Base-by-base conservation (phyloP, 2,888 invertebrate species). In the Metellina segmentata region DNA sequence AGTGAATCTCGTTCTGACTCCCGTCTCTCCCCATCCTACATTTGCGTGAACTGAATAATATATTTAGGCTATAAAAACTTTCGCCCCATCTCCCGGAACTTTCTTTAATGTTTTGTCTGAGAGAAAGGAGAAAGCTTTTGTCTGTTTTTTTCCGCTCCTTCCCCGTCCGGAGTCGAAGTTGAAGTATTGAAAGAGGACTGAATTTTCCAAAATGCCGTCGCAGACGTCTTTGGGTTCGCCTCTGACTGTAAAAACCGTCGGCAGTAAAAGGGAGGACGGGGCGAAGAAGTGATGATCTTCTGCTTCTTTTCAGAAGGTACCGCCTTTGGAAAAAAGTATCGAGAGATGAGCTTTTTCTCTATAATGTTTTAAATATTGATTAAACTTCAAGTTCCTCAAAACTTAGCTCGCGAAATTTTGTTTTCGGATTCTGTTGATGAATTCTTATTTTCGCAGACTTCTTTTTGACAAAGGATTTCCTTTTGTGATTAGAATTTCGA, bases 201-300 rank as follows among this genome's bases (percentile, higher is more conserved):
- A 85, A 85, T 85, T 85, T 75, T 75, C 49, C 49, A 85, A 85
- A 74, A 74, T 85, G 51, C 75, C 49, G 53, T 61, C 61, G 20
- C 34, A 74, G 75, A n/a, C 85, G 20, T 53, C 34, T 75, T 51
- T 71, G 51, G 82, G 72, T 19, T 74, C 74, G 5, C 6, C 11
- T 4, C 11, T 69, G 69, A 69, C 51, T 61, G 48, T 48, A 48
- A 81, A 52, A 9, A 5, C 9, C 8, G 75, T 8, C 0, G 61
- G 85, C 69, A 20, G 34, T 85, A 85, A 85, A 85, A 85, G 75
- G 48, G 75, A 9, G 69, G 34, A 85, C 85, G 85, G 75, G 85
- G 75, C 75, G 75, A 7, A 61, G 49, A 61, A 85, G 75, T 85
- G 75, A 69, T 69, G 19, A 70, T 19, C 9, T 16, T n/a, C 51